Base-by-base conservation (phyloP, 2,888 invertebrate species). In the Polyommatus icarus region DNA sequence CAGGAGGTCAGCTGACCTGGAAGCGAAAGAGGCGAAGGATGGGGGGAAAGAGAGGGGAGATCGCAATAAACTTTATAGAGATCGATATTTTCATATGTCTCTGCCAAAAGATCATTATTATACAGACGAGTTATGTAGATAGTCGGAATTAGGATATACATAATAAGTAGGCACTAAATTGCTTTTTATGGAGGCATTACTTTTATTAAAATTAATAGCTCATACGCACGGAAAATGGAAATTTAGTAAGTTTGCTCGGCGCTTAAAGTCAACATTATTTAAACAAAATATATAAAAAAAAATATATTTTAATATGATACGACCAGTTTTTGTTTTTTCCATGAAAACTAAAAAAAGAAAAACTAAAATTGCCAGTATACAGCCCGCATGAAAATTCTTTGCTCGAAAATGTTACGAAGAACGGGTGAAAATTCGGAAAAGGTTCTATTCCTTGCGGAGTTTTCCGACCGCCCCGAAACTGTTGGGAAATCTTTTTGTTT, bases 1-100 rank as follows among this genome's bases (percentile, higher is more conserved):
- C 79, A 82, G 77, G 79, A 80, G 82, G 82, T 80, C 82, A 78
- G 76, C 77, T 78, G 67, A 76, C 78, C 80, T 78, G 77, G 57
- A 77, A 59, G 15, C 72, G 59, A 50, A 73, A 24, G 73, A 57
- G 71, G 46, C 36, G 76, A 77, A 76, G 76, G 40, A 76, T 24
- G 76, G 67, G 15, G 67, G 32, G 29, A 67, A 15, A 32, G 67
- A 67, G 32, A 67, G 15, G 29, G 29, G 29, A 40, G 20, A 73
- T 50, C 67, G 67, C 67, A 59, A 77, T 76, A 79, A 77, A 77
- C 78, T 77, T 78, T 67, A 79, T 67, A 73, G 73, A 77, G 78
- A 80, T 80, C 78, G 73, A 78, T 79, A 61, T 78, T 76, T 75
- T 54, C 54, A 75, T 54, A 75, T 75, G 29, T 75, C 46, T 12